Evolutionary conservation across 2,113 vertebrate genomes (phyloP).

Genomic region (Rhynchomys soricoides): DNA sequence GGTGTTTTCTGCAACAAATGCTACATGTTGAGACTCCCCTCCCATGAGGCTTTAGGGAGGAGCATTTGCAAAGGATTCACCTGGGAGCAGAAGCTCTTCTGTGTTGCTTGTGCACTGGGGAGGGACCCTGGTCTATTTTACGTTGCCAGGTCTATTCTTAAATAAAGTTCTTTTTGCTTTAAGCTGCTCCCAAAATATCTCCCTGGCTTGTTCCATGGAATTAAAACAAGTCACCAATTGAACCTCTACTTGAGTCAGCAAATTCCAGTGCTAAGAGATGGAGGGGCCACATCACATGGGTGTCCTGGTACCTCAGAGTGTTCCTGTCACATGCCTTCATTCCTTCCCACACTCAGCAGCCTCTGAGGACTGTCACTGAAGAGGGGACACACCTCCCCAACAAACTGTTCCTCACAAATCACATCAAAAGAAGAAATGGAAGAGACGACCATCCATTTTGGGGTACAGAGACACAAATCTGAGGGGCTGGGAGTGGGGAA

Average conservation of each 20-base stretch:
- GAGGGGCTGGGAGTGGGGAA: not conserved
- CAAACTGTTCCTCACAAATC: not conserved
- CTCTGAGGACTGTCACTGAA: conserved; percentile 35
- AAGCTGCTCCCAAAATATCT: conserved; percentile 82
- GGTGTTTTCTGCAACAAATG: conserved; percentile 81
- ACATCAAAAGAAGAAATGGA: not conserved
- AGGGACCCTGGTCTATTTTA: conserved; percentile 84
- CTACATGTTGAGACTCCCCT: conserved; percentile 81
- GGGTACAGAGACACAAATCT: conserved; percentile 46
- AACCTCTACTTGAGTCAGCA: conserved; percentile 73
- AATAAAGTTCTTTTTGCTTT: conserved; percentile 82
- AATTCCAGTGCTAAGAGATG: conserved; percentile 9
- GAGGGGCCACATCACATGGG: not conserved
- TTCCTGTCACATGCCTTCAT: conserved; percentile 36
- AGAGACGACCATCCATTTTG: not conserved
- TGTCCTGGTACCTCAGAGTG: not conserved
- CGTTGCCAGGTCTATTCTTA: conserved; percentile 83
- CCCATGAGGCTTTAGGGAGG: conserved; percentile 74
- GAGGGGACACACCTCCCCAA: not conserved
- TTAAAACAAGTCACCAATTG: conserved; percentile 76
- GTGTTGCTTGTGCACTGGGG: conserved; percentile 81
- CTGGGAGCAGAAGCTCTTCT: conserved; percentile 80
- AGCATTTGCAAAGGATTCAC: conserved; percentile 80
- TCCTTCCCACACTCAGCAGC: not conserved
- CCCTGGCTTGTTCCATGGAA: conserved; percentile 75